Evolutionary conservation across 2,888 invertebrate genomes (phyloP), one percentile per base, ranked within the genome.

Genomic region (Epirrhoe tristata): DNA sequence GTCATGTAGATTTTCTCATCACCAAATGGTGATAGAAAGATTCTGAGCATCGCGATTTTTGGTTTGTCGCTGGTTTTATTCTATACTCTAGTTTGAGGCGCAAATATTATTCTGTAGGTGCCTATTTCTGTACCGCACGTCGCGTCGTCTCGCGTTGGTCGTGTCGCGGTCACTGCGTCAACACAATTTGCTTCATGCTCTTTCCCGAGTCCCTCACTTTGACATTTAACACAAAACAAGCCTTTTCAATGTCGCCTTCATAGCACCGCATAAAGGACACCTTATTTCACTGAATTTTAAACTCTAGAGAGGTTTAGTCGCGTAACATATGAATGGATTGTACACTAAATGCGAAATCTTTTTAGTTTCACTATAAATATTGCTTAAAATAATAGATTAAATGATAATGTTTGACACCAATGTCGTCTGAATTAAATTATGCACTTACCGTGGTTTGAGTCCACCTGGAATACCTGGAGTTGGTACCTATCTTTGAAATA

Each of bases 211-310:
- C 84, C 87, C 87, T 85, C 77, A 82, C 87, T 87, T 87, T 91
- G 90, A 91, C 90, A 90, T 91, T 92, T 89, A 80, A 82, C 83
- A 85, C 84, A 84, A 87, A 87, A 87, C 87, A 86, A 81, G 78
- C 82, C 84, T 84, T 84, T 86, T 83, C 84, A 84, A 77, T 77
- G 81, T 76, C 79, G 74, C 77, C 73, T 76, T 77, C 73, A 67
- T 67, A 65, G 63, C 58, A 53, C 54, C 8, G 48, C 51, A 68
- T 56, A 69, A 71, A 73, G 63, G 71, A 67, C 73, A 71, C 69
- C 65, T 59, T 71, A 67, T 73, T 75, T 58, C 51, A 17, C 54
- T 66, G 63, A 67, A 75, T 77, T 61, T 69, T 69, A 31, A 31
- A 7, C 56, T 53, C 53, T 51, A 43, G 57, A 8, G 10, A 10